These are phyloP conservation scores for Alosa alosa DNA, from an alignment of 2,113 vertebrate species.

Conservation along the genomic window DNA sequence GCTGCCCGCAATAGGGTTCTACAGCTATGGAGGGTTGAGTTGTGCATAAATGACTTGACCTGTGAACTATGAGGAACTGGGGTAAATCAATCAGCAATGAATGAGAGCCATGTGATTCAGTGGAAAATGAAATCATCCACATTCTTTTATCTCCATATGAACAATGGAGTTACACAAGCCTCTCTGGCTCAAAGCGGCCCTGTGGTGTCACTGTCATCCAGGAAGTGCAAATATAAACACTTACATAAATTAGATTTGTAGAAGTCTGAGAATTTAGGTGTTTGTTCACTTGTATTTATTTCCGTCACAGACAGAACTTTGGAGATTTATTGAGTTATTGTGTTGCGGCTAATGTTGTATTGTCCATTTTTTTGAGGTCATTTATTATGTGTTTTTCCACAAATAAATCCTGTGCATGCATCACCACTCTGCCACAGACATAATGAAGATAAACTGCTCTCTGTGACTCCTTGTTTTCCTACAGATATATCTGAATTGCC, in stretches of 20 bases:
- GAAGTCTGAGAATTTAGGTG: background rate
- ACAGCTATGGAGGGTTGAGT: background rate
- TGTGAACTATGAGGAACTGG: background rate
- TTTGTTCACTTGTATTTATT: background rate
- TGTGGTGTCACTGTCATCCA: background rate
- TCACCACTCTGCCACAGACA: background rate
- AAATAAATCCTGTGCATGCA: background rate
- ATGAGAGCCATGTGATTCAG: background rate
- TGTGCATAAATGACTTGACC: background rate
- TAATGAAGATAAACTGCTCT: background rate
- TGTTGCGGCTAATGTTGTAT: background rate
- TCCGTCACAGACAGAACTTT: background rate
- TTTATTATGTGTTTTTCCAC: background rate
- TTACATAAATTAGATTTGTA: background rate
- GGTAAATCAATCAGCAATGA: background rate
- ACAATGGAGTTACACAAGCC: no score
- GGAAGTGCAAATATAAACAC: background rate
- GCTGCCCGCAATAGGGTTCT: background rate
- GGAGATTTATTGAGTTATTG: background rate
- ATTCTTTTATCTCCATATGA: background rate
- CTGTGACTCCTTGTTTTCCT: background rate
- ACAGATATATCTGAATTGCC: constrained; percentile 1
- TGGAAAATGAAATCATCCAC: background rate
- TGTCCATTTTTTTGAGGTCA: background rate
- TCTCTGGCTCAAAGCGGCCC: background rate